A percentile compares a stretch with the other conserved stretches of the same genome.
Evolutionary conservation across 1,140 invertebrate genomes (phyloP).

Genomic region (Lasaia peninsularis): DNA sequence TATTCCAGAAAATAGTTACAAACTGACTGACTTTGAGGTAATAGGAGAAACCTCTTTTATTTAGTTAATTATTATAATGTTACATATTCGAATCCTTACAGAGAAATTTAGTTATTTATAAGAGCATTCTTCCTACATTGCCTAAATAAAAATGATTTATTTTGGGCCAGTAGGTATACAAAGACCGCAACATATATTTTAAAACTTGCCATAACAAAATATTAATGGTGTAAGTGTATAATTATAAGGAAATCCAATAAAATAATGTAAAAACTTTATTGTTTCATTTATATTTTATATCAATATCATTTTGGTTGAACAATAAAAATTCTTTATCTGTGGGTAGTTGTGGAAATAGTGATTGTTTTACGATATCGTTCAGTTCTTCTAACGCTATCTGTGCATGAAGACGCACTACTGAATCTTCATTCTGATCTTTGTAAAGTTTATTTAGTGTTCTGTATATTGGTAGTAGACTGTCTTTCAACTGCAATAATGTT

Average conservation of each 20-base stretch:
- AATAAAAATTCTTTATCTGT: constrained; percentile 82
- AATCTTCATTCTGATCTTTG: constrained; percentile 80
- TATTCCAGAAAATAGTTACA: too few species aligned
- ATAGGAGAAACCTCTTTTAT: too few species aligned
- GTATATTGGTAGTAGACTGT: constrained; percentile 83
- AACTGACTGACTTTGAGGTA: too few species aligned
- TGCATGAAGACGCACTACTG: constrained; percentile 83
- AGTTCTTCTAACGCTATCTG: constrained; percentile 87
- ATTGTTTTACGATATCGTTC: constrained; percentile 82
- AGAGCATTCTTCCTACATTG: too few species aligned
- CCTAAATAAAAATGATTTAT: too few species aligned
- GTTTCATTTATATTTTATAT: constrained; percentile 54
- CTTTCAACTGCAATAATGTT: constrained; percentile 81
- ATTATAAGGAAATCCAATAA: constrained; percentile 32
- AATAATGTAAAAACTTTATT: constrained; percentile 29
- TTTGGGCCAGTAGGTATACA: background rate
- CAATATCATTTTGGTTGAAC: constrained; percentile 40
- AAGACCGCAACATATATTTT: background rate
- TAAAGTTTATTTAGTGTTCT: constrained; percentile 82
- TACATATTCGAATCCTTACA: too few species aligned
- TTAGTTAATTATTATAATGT: too few species aligned
- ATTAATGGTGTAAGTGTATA: background rate
- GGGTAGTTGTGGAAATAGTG: constrained; percentile 77
- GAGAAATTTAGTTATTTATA: too few species aligned
- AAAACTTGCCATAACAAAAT: background rate